phyloP scores from a whole-genome alignment of 2,888 invertebrate genomes.

The Pterostichus niger region DNA sequence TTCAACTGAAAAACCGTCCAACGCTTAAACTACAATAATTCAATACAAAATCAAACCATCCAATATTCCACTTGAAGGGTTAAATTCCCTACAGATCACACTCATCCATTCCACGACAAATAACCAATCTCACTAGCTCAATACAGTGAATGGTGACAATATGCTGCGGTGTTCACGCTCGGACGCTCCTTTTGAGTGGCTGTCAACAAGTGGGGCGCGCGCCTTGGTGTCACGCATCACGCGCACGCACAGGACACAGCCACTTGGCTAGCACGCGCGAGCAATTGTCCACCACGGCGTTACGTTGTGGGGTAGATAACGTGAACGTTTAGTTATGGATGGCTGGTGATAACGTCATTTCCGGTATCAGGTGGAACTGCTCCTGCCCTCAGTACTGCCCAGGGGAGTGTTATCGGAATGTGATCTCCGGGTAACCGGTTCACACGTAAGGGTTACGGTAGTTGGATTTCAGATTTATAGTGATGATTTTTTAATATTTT shows the following conservation, averaged over 20 bases:
- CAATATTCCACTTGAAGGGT: neutral
- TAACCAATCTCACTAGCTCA: neutral
- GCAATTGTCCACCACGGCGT: neutral
- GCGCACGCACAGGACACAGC: slow-evolving; percentile 4
- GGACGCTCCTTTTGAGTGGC: slow-evolving; percentile 58
- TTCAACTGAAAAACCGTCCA: too few species aligned
- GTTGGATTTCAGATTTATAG: neutral
- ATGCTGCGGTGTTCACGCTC: slow-evolving; percentile 39
- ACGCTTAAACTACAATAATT: neutral
- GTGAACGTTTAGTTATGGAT: slow-evolving; percentile 17
- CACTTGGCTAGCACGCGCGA: slow-evolving; percentile 52
- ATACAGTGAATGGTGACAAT: slow-evolving; percentile 2
- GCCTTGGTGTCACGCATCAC: slow-evolving; percentile 37
- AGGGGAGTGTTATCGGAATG: neutral
- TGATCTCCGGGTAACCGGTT: neutral
- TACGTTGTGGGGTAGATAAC: slow-evolving; percentile 11
- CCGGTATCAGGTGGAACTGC: slow-evolving; percentile 21
- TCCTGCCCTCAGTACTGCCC: neutral
- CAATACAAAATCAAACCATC: neutral
- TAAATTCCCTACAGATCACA: neutral
- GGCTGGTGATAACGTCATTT: slow-evolving; percentile 30
- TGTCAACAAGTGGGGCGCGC: slow-evolving; percentile 57
- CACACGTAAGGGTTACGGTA: neutral
- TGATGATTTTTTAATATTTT: neutral
- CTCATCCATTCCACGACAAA: neutral